A percentile compares a stretch with the other conserved stretches of the same genome.
Evolutionary conservation across 2,888 invertebrate genomes (phyloP).

Genomic region (Nasonovia ribisnigri): DNA sequence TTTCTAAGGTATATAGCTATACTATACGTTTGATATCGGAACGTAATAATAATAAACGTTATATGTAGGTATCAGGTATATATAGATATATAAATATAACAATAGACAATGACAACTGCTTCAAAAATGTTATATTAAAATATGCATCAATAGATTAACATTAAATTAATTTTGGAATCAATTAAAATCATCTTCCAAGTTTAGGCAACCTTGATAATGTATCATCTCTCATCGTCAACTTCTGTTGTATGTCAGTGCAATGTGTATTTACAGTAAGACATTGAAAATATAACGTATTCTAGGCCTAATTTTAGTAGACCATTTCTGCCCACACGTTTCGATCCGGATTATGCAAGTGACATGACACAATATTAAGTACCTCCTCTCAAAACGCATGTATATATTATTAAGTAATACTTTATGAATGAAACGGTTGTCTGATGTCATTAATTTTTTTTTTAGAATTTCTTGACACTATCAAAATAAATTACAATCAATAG

Average conservation of each 20-base stretch:
- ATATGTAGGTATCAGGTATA: not conserved
- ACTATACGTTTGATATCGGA: not conserved
- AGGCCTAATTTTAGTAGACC: constrained; percentile 35
- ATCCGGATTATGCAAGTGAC: not conserved
- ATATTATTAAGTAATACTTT: not conserved
- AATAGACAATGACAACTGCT: not conserved
- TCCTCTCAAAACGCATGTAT: not conserved
- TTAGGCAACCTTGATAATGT: constrained; percentile 10
- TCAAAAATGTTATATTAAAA: not conserved
- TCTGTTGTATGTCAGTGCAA: not conserved
- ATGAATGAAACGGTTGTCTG: constrained; percentile 1
- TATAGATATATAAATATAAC: not conserved
- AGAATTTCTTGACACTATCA: not conserved
- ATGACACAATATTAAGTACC: not conserved
- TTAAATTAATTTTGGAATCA: constrained; percentile 4
- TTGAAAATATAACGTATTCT: constrained; percentile 5
- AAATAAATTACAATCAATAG: not conserved
- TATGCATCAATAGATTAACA: not conserved
- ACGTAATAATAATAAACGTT: not conserved
- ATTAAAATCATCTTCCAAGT: not conserved
- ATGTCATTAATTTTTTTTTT: not conserved
- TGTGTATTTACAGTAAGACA: not conserved
- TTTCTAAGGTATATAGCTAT: not conserved
- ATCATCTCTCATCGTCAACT: not conserved
- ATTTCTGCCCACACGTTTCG: not conserved